phyloP scores from a whole-genome alignment of 2,888 invertebrate species.

The Rhopalosiphum nymphaeae region DNA sequence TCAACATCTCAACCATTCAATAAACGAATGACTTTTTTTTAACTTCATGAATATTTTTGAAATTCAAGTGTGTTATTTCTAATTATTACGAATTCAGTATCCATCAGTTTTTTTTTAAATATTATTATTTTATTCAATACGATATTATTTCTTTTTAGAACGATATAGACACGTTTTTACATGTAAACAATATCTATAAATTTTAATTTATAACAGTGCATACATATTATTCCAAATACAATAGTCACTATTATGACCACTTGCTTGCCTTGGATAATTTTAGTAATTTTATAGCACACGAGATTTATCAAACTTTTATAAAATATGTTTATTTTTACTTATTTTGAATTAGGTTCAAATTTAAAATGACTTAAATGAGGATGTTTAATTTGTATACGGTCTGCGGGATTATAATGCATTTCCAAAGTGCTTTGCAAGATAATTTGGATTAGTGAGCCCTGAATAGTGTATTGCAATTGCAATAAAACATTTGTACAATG shows the following conservation, averaged over 20 bases:
- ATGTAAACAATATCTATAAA: not conserved
- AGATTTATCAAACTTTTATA: no score
- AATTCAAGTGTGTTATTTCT: not conserved
- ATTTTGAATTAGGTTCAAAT: no score
- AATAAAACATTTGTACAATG: not conserved
- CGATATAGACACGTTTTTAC: not conserved
- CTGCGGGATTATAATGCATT: no score
- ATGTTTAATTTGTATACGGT: no score
- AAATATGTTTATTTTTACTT: no score
- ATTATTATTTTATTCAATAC: not conserved
- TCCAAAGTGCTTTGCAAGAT: no score
- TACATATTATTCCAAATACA: not conserved
- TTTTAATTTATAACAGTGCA: not conserved
- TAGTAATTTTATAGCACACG: no score
- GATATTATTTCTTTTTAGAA: not conserved
- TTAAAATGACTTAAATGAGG: no score
- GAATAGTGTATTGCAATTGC: not conserved
- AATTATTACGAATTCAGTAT: not conserved
- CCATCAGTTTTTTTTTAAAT: not conserved
- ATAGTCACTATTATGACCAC: no score
- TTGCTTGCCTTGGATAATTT: no score
- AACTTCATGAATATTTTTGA: not conserved
- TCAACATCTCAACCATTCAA: not conserved
- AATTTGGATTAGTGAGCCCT: no score
- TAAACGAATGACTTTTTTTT: not conserved